Evolutionary conservation across 2,888 invertebrate species (phyloP), one percentile per base, ranked within the genome.

Genomic region (Drosophila ezoana): DNA sequence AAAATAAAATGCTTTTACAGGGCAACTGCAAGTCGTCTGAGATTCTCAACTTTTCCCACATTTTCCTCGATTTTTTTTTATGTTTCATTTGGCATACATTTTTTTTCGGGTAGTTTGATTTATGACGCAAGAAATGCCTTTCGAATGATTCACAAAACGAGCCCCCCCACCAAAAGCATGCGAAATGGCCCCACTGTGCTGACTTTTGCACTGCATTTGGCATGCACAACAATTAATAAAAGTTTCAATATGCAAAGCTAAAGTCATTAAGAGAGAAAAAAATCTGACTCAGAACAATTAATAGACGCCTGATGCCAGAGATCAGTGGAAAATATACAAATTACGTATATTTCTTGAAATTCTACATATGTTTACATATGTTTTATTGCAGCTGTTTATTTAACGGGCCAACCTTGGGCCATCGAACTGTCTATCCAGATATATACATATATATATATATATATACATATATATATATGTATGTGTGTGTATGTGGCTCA

Each of bases 11-110:
- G 1, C 3, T 11, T 3, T 13, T 11, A 48, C 54, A 73, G 72
- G 45, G 59, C 14, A 69, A 49, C n/a, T 28, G 0, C 14, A n/a
- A 18, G 40, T 63, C 41, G 14, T 13, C 14, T 10, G 9, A 0
- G 8, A 37, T 11, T 20, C 5, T 4, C 1, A 13, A 8, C 37
- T 38, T 18, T 11, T 14, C 2, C 51, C 11, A 28, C 28, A 8
- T 16, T 60, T 37, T 60, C 9, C 13, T 4, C 38, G 11, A 32
- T 32, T 28, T 61, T 51, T 59, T 66, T 63, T 69, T 2, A 72
- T 80, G 57, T 80, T 71, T 66, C 68, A 76, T 76, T 86, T 83
- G 82, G 82, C 82, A 82, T 83, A 82, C 81, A 86, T 83, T 83
- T 76, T 70, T 13, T 44, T 63, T 72, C 28, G 8, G 8, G 51